Base-by-base conservation (phyloP, 2,888 invertebrate species). In the Tribolium freemani region DNA sequence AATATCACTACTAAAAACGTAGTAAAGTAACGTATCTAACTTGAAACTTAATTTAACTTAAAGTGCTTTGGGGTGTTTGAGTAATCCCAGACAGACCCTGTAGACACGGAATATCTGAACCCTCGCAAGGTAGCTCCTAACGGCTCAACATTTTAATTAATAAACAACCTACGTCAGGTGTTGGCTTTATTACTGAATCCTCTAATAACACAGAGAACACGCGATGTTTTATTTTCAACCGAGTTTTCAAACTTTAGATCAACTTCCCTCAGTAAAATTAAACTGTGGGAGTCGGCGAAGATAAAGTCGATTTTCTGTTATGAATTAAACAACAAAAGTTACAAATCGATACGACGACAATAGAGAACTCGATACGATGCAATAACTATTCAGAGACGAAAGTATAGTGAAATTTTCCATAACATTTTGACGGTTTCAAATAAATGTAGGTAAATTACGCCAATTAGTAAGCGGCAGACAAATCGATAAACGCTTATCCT, bases 401-500 rank as follows among this genome's bases (percentile, higher is more conserved):
- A 26, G 26, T 5, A 26, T 26, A 26, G 26, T 26, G 3, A 26
- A 26, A 26, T 26, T 26, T 26, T 26, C 26, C 26, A 26, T 26
- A 26, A 26, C 26, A 3, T 26, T 26, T 26, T 5, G 38, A 58
- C 45, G 16, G 45, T 16, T 58, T 10, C 8, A 45, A 58, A 58
- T 58, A 58, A 58, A 45, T 58, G 44, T 26, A 60, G 60, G 60
- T 60, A 48, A 46, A 60, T 60, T 60, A 60, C 26, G 6, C 46
- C 10, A 21, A 60, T 60, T 48, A 60, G 46, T 26, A 46, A 44
- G 44, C 54, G 9, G 31, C 20, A 16, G 58, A 45, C 20, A 45
- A 60, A 60, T 60, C 60, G 60, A 60, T 60, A 60, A 60, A 20
- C 58, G 58, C 44, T 58, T 58, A 58, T 44, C 45, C 58, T 45